phyloP scores from a whole-genome alignment of 2,113 vertebrate genomes.

The Daboia siamensis region DNA sequence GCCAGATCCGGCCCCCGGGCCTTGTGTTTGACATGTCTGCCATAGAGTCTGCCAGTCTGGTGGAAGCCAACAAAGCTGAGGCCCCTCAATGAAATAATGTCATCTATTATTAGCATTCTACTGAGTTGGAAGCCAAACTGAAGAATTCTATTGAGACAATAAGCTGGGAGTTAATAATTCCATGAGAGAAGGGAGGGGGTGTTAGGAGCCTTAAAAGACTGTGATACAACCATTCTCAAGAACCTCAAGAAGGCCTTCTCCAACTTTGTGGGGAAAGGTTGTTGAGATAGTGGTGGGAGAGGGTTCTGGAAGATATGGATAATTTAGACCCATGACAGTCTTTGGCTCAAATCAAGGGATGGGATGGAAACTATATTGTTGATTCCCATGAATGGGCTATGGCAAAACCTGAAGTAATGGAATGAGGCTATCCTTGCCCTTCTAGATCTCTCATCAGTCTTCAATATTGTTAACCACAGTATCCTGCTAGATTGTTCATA shows the following conservation, averaged over 20 bases:
- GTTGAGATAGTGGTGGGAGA: neutral
- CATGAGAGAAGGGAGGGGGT: neutral
- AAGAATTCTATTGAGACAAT: neutral
- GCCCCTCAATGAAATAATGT: neutral
- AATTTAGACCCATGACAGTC: neutral
- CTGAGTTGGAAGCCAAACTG: neutral
- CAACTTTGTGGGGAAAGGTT: neutral
- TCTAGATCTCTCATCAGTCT: neutral
- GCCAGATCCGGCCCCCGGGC: too few species aligned
- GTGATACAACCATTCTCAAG: neutral
- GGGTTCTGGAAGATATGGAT: neutral
- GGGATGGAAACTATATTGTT: neutral
- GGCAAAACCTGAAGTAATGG: neutral
- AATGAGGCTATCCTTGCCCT: neutral
- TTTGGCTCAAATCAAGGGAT: neutral
- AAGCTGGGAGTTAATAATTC: neutral
- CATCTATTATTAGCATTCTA: neutral
- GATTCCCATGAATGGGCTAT: neutral
- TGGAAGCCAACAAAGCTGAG: neutral
- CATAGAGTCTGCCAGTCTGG: neutral
- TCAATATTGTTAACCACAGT: neutral
- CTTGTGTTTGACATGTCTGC: too few species aligned
- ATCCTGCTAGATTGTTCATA: neutral
- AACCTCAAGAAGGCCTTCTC: neutral
- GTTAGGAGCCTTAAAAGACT: neutral